phyloP scores from a whole-genome alignment of 2,797 vertebrate species.

The Anguilla anguilla region DNA sequence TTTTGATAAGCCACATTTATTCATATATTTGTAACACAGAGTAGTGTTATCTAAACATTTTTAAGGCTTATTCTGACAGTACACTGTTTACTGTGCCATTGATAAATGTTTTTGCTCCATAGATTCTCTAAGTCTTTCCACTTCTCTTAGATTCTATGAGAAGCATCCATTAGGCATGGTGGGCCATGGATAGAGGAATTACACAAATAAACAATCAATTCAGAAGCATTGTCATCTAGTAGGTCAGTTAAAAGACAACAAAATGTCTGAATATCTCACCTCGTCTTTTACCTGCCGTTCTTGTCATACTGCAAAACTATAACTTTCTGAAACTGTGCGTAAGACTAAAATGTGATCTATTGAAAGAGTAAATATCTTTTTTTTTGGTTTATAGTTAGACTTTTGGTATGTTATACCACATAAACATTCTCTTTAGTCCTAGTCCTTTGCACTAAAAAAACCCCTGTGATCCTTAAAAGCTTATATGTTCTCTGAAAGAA shows the following conservation, averaged over 20 bases:
- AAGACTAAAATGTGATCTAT: too few relatives aligned
- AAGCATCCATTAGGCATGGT: background rate
- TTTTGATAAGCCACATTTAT: background rate
- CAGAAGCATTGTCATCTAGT: background rate
- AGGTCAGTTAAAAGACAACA: background rate
- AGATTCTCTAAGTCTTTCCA: background rate
- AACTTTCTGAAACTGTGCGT: too few relatives aligned
- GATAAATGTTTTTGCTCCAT: background rate
- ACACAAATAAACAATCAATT: background rate
- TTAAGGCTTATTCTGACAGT: slow-evolving; percentile 1
- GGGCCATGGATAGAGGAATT: background rate
- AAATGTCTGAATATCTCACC: background rate
- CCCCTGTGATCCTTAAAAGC: too few relatives aligned
- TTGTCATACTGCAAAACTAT: background rate
- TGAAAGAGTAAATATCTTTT: too few relatives aligned
- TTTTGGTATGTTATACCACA: too few relatives aligned
- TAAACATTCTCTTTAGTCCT: too few relatives aligned
- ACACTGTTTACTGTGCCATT: background rate
- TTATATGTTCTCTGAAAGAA: background rate
- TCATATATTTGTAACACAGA: background rate
- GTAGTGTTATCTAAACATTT: background rate
- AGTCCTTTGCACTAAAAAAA: too few relatives aligned
- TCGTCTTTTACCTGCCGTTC: background rate
- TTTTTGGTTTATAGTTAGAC: too few relatives aligned
- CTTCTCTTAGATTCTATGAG: background rate